Base-by-base conservation (phyloP, 2,797 vertebrate species). In the Labeo calbasu region DNA sequence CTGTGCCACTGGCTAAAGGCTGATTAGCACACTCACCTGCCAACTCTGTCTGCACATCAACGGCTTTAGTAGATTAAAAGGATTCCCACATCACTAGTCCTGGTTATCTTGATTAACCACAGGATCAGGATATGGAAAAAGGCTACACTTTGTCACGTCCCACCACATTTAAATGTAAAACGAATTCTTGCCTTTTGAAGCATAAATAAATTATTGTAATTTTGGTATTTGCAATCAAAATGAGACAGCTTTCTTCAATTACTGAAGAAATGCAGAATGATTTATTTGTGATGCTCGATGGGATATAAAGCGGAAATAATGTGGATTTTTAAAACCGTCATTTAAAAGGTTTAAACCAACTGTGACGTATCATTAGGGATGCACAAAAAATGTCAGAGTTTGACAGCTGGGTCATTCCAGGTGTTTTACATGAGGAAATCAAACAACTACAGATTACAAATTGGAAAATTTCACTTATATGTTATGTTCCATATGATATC, bases 51-150 rank as follows among this genome's bases (percentile, higher is more conserved):
- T 83, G 77, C 65, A 65, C 79, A 79, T 83, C 75, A 84, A 85
- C 59, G 51, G 83, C 87, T 87, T 88, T 77, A 80, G 69, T 57
- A 72, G 89, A 86, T 89, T 86, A 86, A 65, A 63, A 83, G 68
- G 71, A 84, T 82, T 83, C 40, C 14, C 66, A 63, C 59, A 79
- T 78, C 70, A 61, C 65, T 59, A 69, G 70, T 85, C 59, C 66
- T 84, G 78, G 80, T 85, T 70, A 85, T 80, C 80, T 81, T 83
- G 23, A 86, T 63, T 77, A 76, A 77, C 81, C 71, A 72, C 23
- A 69, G 51, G 66, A 85, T 77, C 75, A 82, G 63, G 53, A 61
- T 61, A 12, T 72, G 28, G 32, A 65, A 57, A 85, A 79, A 51
- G 36, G 43, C 19, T 53, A 11, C 11, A 15, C 53, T 76, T 23